Base-by-base conservation (phyloP, 1,140 invertebrate genomes). In the Rhynchophorus ferrugineus region DNA sequence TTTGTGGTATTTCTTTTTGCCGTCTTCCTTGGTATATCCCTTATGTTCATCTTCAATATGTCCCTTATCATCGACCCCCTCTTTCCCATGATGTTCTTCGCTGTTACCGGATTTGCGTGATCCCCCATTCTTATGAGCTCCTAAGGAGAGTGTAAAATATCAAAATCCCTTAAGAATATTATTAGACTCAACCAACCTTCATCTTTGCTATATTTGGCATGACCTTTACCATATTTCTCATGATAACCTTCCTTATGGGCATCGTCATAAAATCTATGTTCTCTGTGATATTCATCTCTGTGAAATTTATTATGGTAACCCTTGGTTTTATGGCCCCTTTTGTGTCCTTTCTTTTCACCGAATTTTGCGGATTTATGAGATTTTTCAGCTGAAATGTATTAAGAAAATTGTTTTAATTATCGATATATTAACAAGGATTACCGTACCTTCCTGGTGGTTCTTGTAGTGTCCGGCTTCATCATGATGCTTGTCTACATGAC, bases 231-330 rank as follows among this genome's bases (percentile, higher is more conserved):
- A 29, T 29, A 11, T 11, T 29, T 29, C 11, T 29, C 24, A 38
- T 66, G 62, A 51, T 84, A 78, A 2, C 84, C 85, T 9, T 83
- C 83, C 55, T 85, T 86, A 64, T 88, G 82, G 66, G 33, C 24
- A 38, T 89, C 85, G 47, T 89, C 85, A 63, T 89, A 89, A 69
- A 87, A 88, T 59, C 87, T 86, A 63, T 89, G 86, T 58, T 89
- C 83, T 67, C 87, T 89, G 57, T 87, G 83, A 61, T 81, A 87
- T 67, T 89, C 86, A 61, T 90, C 85, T 63, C 87, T 87, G 65
- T 87, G 84, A 5, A 83, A 81, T 60, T 83, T 85, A 64, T 88
- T 82, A 59, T 88, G 84, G 62, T 83, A 87, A 0, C 85, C 85
- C 39, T 79, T 84, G 1, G 83, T 84, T 62, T 82, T 82, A 38